A percentile compares a stretch with the other conserved stretches of the same genome.
phyloP scores from a whole-genome alignment of 2,888 invertebrate species.

The Spodoptera exigua region DNA sequence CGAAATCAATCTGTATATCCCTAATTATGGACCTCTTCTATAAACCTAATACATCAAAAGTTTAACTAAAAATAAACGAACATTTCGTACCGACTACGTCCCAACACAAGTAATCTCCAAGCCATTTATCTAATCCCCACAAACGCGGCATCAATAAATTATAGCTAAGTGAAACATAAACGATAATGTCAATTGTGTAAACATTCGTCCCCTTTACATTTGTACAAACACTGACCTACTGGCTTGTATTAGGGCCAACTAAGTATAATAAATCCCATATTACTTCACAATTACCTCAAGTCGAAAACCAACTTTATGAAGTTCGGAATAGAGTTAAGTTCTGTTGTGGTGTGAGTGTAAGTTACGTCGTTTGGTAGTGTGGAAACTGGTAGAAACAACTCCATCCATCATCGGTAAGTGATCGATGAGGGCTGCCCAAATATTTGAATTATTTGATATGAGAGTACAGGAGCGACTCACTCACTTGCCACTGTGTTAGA shows the following conservation, averaged over 20 bases:
- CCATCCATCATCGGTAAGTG: constrained; percentile 86
- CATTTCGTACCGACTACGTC: constrained; percentile 37
- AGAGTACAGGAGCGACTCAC: constrained; percentile 63
- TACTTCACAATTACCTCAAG: constrained; percentile 14
- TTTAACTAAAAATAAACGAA: constrained; percentile 39
- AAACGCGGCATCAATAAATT: constrained; percentile 79
- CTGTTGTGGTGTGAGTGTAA: not conserved
- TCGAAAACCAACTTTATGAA: constrained; percentile 34
- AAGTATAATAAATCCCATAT: constrained; percentile 60
- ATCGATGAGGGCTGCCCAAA: constrained; percentile 86
- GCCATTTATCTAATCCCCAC: constrained; percentile 63
- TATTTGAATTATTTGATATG: constrained; percentile 86
- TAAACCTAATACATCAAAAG: constrained; percentile 14
- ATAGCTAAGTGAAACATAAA: constrained; percentile 85
- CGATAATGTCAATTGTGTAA: constrained; percentile 84
- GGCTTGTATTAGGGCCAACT: constrained; percentile 73
- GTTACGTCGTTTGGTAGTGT: constrained; percentile 54
- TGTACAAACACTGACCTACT: constrained; percentile 81
- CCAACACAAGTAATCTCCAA: constrained; percentile 51
- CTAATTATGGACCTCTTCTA: constrained; percentile 21
- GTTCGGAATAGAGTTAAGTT: constrained; percentile 15
- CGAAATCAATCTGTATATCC: constrained; percentile 15
- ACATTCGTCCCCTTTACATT: constrained; percentile 77
- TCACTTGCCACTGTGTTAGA: constrained; percentile 68
- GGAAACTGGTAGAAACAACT: constrained; percentile 64